Evolutionary conservation across 2,888 invertebrate genomes (phyloP).

Genomic region (Tenthredo notha): DNA sequence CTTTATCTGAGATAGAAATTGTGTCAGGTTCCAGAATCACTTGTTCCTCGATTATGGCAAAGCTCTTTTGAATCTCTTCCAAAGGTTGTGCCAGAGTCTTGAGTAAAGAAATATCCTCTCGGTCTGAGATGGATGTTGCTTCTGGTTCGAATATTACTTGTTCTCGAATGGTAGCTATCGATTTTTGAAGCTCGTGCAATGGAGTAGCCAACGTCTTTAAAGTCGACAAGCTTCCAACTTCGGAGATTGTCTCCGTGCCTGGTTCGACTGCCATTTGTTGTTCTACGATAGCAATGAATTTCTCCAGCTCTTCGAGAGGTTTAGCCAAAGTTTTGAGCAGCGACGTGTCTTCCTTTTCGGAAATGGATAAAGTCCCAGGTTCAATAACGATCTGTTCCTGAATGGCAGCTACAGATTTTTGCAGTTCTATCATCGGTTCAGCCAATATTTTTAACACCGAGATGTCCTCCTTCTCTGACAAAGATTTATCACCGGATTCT

Average conservation of each 20-base stretch:
- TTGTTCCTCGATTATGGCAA: slow-evolving; percentile 79
- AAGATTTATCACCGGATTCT: slow-evolving; percentile 74
- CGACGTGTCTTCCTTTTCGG: slow-evolving; percentile 53
- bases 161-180: slow-evolving; percentile 65
- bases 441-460: slow-evolving; percentile 72
- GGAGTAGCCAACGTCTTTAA: slow-evolving; percentile 66
- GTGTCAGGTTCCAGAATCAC: slow-evolving; percentile 58
- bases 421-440: slow-evolving; percentile 78
- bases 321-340: slow-evolving; percentile 66
- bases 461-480: slow-evolving; percentile 76
- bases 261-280: slow-evolving; percentile 67
- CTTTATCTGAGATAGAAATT: slow-evolving; percentile 56
- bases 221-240: slow-evolving; percentile 62
- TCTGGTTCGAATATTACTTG: slow-evolving; percentile 59
- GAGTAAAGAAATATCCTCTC: slow-evolving; percentile 62
- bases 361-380: slow-evolving; percentile 55
- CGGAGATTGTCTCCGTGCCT: slow-evolving; percentile 70
- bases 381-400: slow-evolving; percentile 64
- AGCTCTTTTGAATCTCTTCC: slow-evolving; percentile 78
- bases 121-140: slow-evolving; percentile 2
- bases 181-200: slow-evolving; percentile 68
- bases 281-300: slow-evolving; percentile 67
- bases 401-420: slow-evolving; percentile 69
- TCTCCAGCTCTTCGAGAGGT: slow-evolving; percentile 68
- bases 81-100: slow-evolving; percentile 77